Percentiles rank a stretch among this genome's conserved stretches.
Evolutionary conservation across 2,797 vertebrate species (phyloP).

Genomic region (Hippocampus kuda): DNA sequence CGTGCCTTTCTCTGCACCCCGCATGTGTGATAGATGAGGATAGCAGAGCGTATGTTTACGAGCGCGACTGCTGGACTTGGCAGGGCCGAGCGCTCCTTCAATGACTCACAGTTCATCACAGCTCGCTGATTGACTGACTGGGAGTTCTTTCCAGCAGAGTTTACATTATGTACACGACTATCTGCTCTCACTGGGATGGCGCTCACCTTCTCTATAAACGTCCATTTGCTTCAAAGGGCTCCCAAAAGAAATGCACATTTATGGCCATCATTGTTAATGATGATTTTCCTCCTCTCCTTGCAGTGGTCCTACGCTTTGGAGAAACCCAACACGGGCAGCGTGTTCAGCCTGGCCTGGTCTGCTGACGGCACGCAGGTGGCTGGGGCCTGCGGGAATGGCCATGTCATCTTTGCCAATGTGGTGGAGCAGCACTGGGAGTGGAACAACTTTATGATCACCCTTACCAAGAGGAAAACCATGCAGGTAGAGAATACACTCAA

Average conservation of each 20-base stretch:
- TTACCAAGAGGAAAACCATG: conserved; percentile 89
- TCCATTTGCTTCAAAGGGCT: background rate
- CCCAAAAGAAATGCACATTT: background rate
- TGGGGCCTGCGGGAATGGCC: conserved; percentile 88
- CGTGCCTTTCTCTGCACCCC: conserved; percentile 17
- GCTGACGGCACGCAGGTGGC: conserved; percentile 89
- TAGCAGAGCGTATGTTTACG: conserved; percentile 57
- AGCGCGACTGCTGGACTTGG: conserved; percentile 47
- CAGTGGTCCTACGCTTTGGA: conserved; percentile 96
- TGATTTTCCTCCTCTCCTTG: background rate
- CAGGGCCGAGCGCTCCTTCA: conserved; percentile 40
- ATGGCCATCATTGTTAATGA: background rate
- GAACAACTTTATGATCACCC: conserved; percentile 85
- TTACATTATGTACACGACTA: conserved; percentile 34
- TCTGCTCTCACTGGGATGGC: conserved; percentile 16
- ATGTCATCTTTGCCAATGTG: conserved; percentile 92
- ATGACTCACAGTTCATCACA: conserved; percentile 57
- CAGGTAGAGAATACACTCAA: conserved; percentile 67
- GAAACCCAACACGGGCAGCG: conserved; percentile 88
- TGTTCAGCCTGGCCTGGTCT: conserved; percentile 88
- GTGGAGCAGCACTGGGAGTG: conserved; percentile 94
- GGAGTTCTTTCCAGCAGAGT: conserved; percentile 33
- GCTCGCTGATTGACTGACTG: conserved; percentile 48
- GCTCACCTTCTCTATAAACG: conserved; percentile 15
- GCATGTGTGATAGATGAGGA: conserved; percentile 50